Percentiles rank a stretch among this genome's conserved stretches.
phyloP scores from a whole-genome alignment of 2,888 invertebrate genomes.

The Gandaritis pyraliata region DNA sequence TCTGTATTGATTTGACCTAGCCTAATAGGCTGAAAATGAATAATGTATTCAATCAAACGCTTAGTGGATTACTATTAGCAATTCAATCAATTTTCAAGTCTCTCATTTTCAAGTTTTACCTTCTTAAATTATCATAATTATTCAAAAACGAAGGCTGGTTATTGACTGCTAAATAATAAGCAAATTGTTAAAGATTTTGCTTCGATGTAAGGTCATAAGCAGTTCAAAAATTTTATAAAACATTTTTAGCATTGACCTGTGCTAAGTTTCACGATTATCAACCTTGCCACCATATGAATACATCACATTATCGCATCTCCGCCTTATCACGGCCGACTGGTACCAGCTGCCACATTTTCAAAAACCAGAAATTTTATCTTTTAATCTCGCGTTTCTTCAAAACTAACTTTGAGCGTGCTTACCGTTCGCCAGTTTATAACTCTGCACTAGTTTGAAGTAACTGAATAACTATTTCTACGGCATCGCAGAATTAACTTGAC shows the following conservation, averaged over 20 bases:
- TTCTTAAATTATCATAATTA: not conserved
- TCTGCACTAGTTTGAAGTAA: conserved; percentile 21
- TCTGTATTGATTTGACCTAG: not conserved
- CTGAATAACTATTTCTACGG: conserved; percentile 28
- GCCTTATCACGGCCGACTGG: too few species aligned
- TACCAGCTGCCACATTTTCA: not conserved
- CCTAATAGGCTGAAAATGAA: conserved; percentile 13
- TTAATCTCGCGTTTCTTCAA: conserved; percentile 7
- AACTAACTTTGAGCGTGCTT: conserved; percentile 18
- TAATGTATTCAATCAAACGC: conserved; percentile 22
- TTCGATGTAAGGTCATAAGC: too few species aligned
- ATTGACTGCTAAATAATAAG: too few species aligned
- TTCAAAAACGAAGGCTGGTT: not conserved
- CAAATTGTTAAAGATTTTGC: too few species aligned
- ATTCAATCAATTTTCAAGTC: conserved; percentile 13
- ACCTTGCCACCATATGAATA: too few species aligned
- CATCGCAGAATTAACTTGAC: conserved; percentile 25
- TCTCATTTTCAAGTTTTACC: not conserved
- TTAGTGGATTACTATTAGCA: conserved; percentile 16
- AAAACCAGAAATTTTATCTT: conserved; percentile 1
- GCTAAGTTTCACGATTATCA: too few species aligned
- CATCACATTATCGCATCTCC: not conserved
- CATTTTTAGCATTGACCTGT: too few species aligned
- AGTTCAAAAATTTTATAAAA: too few species aligned
- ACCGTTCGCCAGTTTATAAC: conserved; percentile 18